A percentile compares a stretch with the other conserved stretches of the same genome.
These are phyloP conservation scores for Poecilia picta DNA, from an alignment of 2,797 vertebrate species.

Conservation along the genomic window DNA sequence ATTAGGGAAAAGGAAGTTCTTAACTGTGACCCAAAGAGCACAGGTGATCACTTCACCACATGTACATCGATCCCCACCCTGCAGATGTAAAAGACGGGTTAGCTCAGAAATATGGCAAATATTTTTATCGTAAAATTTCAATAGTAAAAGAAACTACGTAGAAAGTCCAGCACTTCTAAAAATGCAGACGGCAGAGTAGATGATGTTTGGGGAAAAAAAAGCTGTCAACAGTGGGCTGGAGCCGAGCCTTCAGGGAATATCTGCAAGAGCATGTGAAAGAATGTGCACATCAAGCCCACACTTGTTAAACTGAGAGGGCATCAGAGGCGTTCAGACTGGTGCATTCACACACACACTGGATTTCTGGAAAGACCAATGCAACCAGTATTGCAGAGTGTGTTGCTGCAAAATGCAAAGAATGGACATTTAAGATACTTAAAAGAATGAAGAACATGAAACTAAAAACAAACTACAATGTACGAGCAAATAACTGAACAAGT, in stretches of 20 bases:
- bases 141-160: neutral
- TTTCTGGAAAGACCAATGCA: slow-evolving; percentile 6
- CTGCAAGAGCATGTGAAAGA: slow-evolving; percentile 72
- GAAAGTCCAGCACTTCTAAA: slow-evolving; percentile 30
- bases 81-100: slow-evolving; percentile 8
- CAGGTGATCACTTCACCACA: neutral
- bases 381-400: neutral
- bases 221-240: slow-evolving; percentile 50
- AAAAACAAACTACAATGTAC: neutral
- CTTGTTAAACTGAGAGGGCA: slow-evolving; percentile 70
- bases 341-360: slow-evolving; percentile 1
- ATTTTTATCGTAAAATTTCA: slow-evolving; percentile 3
- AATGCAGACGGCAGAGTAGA: slow-evolving; percentile 30
- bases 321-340: slow-evolving; percentile 50
- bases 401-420: neutral
- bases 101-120: slow-evolving; percentile 31
- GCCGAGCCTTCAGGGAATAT: slow-evolving; percentile 33
- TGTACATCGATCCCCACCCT: slow-evolving; percentile 19
- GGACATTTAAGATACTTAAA: slow-evolving; percentile 7
- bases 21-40: slow-evolving; percentile 21
- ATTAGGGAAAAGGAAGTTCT: slow-evolving; percentile 22
- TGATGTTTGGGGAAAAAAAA: slow-evolving; percentile 36
- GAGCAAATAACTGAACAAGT: slow-evolving; percentile 13
- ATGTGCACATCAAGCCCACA: slow-evolving; percentile 77
- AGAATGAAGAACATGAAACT: neutral